Conservation (phyloP, 2,888 invertebrate genomes). For the Tillus elongatus region DNA sequence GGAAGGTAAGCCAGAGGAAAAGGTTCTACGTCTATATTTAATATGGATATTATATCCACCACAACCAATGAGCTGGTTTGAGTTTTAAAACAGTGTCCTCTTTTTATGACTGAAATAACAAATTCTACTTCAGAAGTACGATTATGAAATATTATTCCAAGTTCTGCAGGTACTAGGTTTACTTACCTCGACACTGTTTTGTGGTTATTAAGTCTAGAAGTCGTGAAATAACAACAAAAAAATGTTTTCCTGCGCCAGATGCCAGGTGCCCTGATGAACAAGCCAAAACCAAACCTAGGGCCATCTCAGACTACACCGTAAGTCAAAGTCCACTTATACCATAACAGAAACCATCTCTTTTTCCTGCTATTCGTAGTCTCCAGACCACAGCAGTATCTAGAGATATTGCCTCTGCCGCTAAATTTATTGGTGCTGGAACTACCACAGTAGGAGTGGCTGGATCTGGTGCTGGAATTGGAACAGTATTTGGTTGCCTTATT, state of each 20-base stretch:
- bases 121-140: too few species aligned
- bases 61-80: too few species aligned
- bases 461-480: constrained; percentile 98
- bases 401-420: constrained; percentile 99
- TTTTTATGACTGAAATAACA: too few species aligned
- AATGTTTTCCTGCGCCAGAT: constrained; percentile 77
- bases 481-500: constrained; percentile 93
- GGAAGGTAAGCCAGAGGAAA: too few species aligned
- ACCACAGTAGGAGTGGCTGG: constrained; percentile 99
- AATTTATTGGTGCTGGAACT: constrained; percentile 99
- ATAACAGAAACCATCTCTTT: constrained; percentile 49
- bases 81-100: too few species aligned
- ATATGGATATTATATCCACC: too few species aligned
- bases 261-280: constrained; percentile 69
- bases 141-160: too few species aligned
- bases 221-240: constrained; percentile 41
- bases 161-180: too few species aligned
- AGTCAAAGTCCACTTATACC: constrained; percentile 38
- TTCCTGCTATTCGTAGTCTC: constrained; percentile 69
- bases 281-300: constrained; percentile 63
- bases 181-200: too few species aligned
- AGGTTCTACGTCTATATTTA: too few species aligned
- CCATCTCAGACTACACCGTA: constrained; percentile 64
- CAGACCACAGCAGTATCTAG: constrained; percentile 81
- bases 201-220: too few species aligned